These are phyloP conservation scores for Oreotrochilus melanogaster DNA, from an alignment of 2,113 vertebrate genomes.

Conservation along the genomic window DNA sequence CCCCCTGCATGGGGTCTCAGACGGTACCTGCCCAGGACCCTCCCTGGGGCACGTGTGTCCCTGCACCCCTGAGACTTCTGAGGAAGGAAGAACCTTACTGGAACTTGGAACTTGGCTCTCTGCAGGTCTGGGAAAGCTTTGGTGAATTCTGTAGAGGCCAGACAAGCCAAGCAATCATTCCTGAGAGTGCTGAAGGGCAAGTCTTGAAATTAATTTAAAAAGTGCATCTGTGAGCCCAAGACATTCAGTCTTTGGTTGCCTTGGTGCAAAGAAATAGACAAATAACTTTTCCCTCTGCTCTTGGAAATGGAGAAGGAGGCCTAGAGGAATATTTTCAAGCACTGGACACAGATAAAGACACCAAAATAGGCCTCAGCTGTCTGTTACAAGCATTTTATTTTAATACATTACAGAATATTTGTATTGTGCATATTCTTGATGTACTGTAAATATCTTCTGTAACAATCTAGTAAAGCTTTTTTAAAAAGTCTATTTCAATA, in stretches of 20 bases:
- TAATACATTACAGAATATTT: neutral
- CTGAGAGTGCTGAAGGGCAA: neutral
- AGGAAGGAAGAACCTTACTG: neutral
- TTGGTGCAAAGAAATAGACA: neutral
- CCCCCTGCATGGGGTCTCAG: neutral
- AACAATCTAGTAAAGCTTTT: neutral
- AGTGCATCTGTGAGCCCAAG: neutral
- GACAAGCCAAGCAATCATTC: neutral
- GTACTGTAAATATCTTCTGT: neutral
- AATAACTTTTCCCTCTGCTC: neutral
- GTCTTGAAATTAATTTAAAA: neutral
- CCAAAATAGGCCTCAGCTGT: neutral
- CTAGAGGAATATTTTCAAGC: neutral
- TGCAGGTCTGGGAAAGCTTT: neutral
- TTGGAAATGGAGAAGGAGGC: neutral
- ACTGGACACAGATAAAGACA: neutral
- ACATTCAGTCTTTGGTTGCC: neutral
- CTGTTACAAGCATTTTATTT: neutral
- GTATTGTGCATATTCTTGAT: neutral
- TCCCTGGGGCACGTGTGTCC: neutral
- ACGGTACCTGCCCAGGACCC: neutral
- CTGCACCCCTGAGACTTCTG: fast-evolving
- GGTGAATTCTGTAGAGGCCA: neutral
- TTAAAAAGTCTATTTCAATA: neutral
- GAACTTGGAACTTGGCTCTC: neutral